Percentiles rank a stretch among this genome's conserved stretches.
These are phyloP conservation scores for Agrilus biguttatus DNA, from an alignment of 2,888 invertebrate genomes.

Conservation along the genomic window DNA sequence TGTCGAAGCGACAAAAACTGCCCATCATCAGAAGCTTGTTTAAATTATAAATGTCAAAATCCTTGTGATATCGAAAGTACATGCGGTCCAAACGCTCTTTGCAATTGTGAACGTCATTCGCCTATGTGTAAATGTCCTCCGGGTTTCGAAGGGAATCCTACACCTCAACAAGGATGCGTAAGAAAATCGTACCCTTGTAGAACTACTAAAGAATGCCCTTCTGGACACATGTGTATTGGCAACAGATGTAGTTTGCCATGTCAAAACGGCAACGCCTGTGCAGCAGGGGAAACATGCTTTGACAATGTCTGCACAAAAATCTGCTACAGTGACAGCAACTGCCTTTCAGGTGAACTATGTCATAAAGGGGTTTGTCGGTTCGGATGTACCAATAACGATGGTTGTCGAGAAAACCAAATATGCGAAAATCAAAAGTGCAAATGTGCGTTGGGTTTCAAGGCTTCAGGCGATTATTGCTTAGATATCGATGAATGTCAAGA, in stretches of 20 bases:
- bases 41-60: constrained; percentile 72
- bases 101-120: constrained; percentile 58
- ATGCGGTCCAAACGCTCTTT: constrained; percentile 75
- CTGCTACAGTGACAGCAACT: constrained; percentile 81
- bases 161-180: constrained; percentile 78
- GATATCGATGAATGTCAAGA: constrained; percentile 75
- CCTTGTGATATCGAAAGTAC: constrained; percentile 63
- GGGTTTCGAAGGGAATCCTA: constrained; percentile 77
- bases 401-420: constrained; percentile 66
- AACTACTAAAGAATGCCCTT: constrained; percentile 57
- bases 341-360: constrained; percentile 80
- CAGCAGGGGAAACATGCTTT: constrained; percentile 70
- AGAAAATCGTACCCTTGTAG: constrained; percentile 60
- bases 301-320: constrained; percentile 69
- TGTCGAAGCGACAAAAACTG: constrained; percentile 78
- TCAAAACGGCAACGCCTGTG: constrained; percentile 56
- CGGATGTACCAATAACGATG: constrained; percentile 69
- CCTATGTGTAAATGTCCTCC: constrained; percentile 68
- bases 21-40: constrained; percentile 58
- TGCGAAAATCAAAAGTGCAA: constrained; percentile 62
- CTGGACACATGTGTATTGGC: constrained; percentile 61
- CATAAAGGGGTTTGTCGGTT: constrained; percentile 63
- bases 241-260: constrained; percentile 70
- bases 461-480: constrained; percentile 57
- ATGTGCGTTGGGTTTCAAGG: constrained; percentile 62